Base-by-base conservation (phyloP, 2,113 vertebrate genomes). In the Tringa solitaria region DNA sequence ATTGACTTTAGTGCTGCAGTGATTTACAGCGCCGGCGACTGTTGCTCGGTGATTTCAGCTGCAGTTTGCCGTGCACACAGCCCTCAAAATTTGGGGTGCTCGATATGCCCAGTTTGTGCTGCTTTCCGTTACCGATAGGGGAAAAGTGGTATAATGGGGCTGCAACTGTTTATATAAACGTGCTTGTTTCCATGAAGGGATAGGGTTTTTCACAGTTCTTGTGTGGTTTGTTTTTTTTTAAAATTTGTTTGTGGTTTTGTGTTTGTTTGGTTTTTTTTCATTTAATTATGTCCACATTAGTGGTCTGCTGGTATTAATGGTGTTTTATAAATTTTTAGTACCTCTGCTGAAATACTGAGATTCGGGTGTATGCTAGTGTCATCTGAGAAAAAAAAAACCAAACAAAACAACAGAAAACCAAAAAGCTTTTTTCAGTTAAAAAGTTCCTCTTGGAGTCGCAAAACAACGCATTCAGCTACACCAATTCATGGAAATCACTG, bases 401-500 rank as follows among this genome's bases (percentile, higher is more conserved):
- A n/a, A n/a, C n/a, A n/a, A n/a, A n/a, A n/a, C n/a, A n/a, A n/a
- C n/a, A n/a, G n/a, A 84, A 78, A 63, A 18, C 10, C 41, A 12
- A 54, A 3, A 32, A 57, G 85, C 45, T 43, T 61, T 90, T 74
- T 77, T 74, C 35, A 73, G 61, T 81, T 46, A 41, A 81, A 33
- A 90, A 82, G 50, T 75, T 93, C 69, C 24, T 87, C 53, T 61
- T 20, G 67, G 83, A 85, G 61, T 82, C 10, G 2, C 67, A 83
- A 87, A 56, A 69, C 70, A 83, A 85, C 4, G 1, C 21, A 14
- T 59, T 83, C 43, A 51, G 74, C 61, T 88, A 18, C 22, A 32
- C 51, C 70, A 67, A 73, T 93, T 92, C 90, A 67, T 92, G 89
- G 87, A 96, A 93, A 95, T 96, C 81, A 39, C 83, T 75, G 93